These are phyloP conservation scores for Danaus plexippus DNA, from an alignment of 1,140 invertebrate species.

Conservation along the genomic window DNA sequence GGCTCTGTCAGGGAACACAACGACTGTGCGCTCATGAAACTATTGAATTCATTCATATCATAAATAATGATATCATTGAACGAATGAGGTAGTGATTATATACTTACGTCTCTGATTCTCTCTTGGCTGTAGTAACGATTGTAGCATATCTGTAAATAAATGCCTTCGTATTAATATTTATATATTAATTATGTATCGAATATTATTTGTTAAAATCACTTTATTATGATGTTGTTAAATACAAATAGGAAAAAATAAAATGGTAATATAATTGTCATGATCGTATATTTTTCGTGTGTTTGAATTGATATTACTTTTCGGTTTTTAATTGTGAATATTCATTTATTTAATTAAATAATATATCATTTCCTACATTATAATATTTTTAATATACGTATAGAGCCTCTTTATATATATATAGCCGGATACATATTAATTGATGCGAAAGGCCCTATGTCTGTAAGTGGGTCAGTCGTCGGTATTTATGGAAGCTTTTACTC, in stretches of 20 bases:
- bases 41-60: too few species aligned
- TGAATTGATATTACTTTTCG: too few species aligned
- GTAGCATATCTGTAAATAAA: constrained; percentile 64
- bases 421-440: too few species aligned
- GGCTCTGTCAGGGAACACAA: too few species aligned
- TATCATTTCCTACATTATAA: too few species aligned
- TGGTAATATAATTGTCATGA: neutral
- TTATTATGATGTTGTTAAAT: constrained; percentile 2
- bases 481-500: constrained; percentile 16
- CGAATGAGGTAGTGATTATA: neutral
- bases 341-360: too few species aligned
- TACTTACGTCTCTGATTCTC: constrained; percentile 61
- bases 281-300: neutral
- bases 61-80: too few species aligned
- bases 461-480: constrained; percentile 12
- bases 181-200: neutral
- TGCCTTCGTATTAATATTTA: neutral
- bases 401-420: too few species aligned
- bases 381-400: too few species aligned
- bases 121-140: constrained; percentile 63
- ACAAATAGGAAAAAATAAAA: neutral
- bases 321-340: too few species aligned
- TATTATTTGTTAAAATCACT: neutral
- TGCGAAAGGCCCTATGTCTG: constrained; percentile 1
- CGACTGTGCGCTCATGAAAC: too few species aligned